phyloP scores from a whole-genome alignment of 2,113 vertebrate genomes.

The Halichoerus grypus region DNA sequence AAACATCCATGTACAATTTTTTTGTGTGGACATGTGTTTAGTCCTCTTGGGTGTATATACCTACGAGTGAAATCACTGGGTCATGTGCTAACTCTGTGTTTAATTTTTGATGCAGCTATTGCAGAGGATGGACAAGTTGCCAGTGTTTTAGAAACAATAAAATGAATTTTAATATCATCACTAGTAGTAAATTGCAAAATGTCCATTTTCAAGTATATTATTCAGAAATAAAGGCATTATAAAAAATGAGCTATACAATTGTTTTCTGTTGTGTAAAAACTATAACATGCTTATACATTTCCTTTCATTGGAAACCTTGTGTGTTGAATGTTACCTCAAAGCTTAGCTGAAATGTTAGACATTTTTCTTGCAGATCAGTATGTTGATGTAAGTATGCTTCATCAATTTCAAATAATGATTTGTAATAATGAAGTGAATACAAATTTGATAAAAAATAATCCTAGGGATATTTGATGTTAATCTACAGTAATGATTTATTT shows the following conservation, averaged over 20 bases:
- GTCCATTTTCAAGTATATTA: conserved; percentile 4
- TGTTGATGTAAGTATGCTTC: neutral
- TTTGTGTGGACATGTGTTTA: neutral
- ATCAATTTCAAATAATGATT: conserved; percentile 36
- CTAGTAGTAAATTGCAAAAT: conserved; percentile 6
- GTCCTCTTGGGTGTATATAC: neutral
- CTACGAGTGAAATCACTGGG: neutral
- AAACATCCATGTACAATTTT: neutral
- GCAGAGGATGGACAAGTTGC: neutral
- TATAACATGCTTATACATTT: neutral
- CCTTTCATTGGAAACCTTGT: conserved; percentile 33
- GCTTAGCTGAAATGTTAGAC: neutral
- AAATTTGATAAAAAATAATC: neutral
- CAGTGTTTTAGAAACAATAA: conserved; percentile 3
- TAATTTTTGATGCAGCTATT: conserved; percentile 16
- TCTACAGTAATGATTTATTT: neutral
- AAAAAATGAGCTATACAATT: conserved; percentile 38
- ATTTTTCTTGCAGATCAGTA: neutral
- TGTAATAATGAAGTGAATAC: neutral
- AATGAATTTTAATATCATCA: conserved; percentile 13
- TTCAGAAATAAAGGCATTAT: conserved; percentile 36
- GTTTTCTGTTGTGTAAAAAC: conserved; percentile 33
- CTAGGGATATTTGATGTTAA: conserved; percentile 20
- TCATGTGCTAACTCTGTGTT: neutral
- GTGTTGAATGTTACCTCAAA: conserved; percentile 17